A percentile compares a stretch with the other conserved stretches of the same genome.
Evolutionary conservation across 2,797 vertebrate species (phyloP).

Genomic region (Lagocephalus sceleratus): DNA sequence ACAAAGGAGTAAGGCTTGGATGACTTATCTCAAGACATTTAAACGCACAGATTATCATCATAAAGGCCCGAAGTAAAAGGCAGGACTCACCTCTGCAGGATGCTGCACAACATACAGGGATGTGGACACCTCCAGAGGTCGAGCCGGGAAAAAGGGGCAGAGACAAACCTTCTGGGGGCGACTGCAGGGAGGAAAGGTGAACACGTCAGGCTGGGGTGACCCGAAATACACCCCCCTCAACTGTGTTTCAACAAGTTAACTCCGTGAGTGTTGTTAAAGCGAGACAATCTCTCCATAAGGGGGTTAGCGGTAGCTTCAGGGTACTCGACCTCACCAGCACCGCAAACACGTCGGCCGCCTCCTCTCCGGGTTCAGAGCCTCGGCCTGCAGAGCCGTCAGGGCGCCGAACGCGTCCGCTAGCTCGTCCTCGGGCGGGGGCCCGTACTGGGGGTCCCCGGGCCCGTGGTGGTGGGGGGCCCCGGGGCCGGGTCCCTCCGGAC

Average conservation of each 20-base stretch:
- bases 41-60: too few relatives aligned
- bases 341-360: constrained; percentile 85
- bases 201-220: constrained; percentile 45
- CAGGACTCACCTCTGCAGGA: constrained; percentile 88
- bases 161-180: constrained; percentile 96
- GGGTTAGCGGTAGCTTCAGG: constrained; percentile 54
- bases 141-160: constrained; percentile 90
- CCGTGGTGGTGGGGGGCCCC: too few relatives aligned
- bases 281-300: constrained; percentile 12
- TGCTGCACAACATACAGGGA: constrained; percentile 94
- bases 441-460: too few relatives aligned
- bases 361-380: constrained; percentile 60
- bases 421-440: constrained; percentile 41
- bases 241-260: constrained; percentile 35
- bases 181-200: constrained; percentile 69
- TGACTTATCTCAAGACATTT: too few relatives aligned
- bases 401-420: constrained; percentile 73
- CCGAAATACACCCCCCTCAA: constrained; percentile 17
- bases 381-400: constrained; percentile 85
- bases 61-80: too few relatives aligned
- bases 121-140: constrained; percentile 88
- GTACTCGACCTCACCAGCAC: constrained; percentile 82
- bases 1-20: too few relatives aligned
- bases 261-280: constrained; percentile 39
- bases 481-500: too few relatives aligned